phyloP scores from a whole-genome alignment of 2,888 invertebrate genomes.

The Napeogenes inachia region DNA sequence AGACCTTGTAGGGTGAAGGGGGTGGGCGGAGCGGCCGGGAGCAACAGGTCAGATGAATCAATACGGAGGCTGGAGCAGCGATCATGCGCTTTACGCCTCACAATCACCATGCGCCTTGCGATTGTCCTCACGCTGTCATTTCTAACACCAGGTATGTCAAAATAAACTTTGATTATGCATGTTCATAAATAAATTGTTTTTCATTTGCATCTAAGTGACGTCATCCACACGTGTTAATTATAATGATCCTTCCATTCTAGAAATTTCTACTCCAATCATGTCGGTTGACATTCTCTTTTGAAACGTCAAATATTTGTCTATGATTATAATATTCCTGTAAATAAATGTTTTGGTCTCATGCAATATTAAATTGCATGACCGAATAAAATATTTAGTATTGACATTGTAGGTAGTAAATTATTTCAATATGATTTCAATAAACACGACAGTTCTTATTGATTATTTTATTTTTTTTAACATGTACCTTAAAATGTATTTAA shows the following conservation, averaged over 20 bases:
- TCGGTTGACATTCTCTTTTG: not conserved
- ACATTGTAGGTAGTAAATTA: too few species aligned
- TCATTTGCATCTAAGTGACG: constrained; percentile 1
- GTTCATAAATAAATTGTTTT: not conserved
- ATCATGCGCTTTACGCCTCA: constrained; percentile 59
- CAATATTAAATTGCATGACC: not conserved
- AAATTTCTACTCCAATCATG: not conserved
- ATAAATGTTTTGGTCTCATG: not conserved
- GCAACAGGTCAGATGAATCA: constrained; percentile 72
- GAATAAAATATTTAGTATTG: not conserved
- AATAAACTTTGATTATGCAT: constrained; percentile 32
- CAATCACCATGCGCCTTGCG: constrained; percentile 64
- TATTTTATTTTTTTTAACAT: too few species aligned
- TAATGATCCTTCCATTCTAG: not conserved
- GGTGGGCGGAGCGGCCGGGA: constrained; percentile 48
- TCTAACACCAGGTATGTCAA: constrained; percentile 63
- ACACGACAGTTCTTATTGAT: too few species aligned
- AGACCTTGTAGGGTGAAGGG: constrained; percentile 38
- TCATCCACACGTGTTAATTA: not conserved
- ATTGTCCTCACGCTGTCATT: constrained; percentile 61
- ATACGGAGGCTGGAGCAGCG: constrained; percentile 65
- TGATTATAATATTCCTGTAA: constrained; percentile 1
- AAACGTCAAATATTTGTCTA: constrained; percentile 17
- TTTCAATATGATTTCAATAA: too few species aligned
- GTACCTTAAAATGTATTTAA: too few species aligned